Base-by-base conservation (phyloP, 2,113 vertebrate genomes). In the Calyptommatus sinebrachiatus region DNA sequence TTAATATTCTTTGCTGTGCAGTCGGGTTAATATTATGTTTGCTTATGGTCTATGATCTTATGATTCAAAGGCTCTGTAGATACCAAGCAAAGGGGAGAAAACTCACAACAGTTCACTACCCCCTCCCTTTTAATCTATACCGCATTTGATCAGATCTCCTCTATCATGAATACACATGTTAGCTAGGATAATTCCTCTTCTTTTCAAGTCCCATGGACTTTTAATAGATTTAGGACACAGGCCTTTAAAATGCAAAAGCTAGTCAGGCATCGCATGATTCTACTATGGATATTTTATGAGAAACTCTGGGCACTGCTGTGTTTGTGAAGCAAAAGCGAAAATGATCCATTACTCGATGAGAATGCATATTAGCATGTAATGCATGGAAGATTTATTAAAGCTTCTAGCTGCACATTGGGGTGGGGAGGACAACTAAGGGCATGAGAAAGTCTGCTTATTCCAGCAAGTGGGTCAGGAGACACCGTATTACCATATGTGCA, bases 201-300 rank as follows among this genome's bases (percentile, higher is more conserved):
- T 83, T 63, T 87, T 90, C 83, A 80, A 63, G 79, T 61, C 79
- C 86, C 79, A 28, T 73, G 71, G 82, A 86, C 85, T 79, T 90
- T 79, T 82, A 87, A 89, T 88, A 85, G 88, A 91, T 90, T 91
- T 91, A 89, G 89, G 85, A 67, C 88, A 93, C 77, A 89, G 85
- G 79, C 85, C 89, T 93, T 89, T 91, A 92, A 93, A 92, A 93
- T 91, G 90, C 78, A 89, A 90, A 92, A 91, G 87, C 80, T 69
- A 88, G 86, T 85, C 77, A 81, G 87, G 83, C 83, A 91, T 88
- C 67, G 0, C 87, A 63, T 90, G 91, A 87, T 89, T 93, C 89
- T 76, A 84, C 87, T 89, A 91, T 91, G 88, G 91, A 92, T 91
- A 91, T 93, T 93, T 93, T 91, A 93, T 93, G 90, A 93, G 87